phyloP scores from a whole-genome alignment of 2,888 invertebrate genomes.

The Nemotelus pantherinus region DNA sequence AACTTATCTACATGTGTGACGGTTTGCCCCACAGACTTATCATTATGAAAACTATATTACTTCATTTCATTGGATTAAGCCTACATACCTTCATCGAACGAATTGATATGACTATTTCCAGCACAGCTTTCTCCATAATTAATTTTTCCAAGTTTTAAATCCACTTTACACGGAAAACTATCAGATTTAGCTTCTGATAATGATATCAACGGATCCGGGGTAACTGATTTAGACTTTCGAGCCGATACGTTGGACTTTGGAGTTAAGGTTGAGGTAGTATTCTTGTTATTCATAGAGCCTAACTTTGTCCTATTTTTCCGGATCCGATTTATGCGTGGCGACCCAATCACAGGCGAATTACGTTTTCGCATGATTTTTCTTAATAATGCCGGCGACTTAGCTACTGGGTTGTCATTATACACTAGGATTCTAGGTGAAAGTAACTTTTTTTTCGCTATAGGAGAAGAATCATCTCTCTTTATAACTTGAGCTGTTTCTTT shows the following conservation, averaged over 20 bases:
- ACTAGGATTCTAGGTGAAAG: conserved; percentile 59
- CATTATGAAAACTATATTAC: conserved; percentile 5
- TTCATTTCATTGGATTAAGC: too few relatives aligned
- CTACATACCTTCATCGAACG: conserved; percentile 45
- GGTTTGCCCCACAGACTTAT: not conserved
- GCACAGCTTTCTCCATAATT: conserved; percentile 46
- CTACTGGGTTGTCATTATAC: conserved; percentile 57
- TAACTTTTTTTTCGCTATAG: conserved; percentile 54
- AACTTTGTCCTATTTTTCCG: conserved; percentile 52
- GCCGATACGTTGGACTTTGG: not conserved
- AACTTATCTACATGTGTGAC: too few relatives aligned
- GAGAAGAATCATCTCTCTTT: not conserved
- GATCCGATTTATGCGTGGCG: conserved; percentile 49
- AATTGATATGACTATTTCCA: conserved; percentile 16
- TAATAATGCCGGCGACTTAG: conserved; percentile 55
- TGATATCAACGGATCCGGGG: not conserved
- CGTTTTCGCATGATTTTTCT: conserved; percentile 29
- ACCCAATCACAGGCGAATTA: conserved; percentile 52
- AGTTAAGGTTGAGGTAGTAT: not conserved
- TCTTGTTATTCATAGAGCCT: conserved; percentile 45
- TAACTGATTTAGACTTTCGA: conserved; percentile 28
- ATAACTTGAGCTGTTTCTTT: not conserved
- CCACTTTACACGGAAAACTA: too few relatives aligned
- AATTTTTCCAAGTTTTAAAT: too few relatives aligned
- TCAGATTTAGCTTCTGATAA: conserved; percentile 13